These are phyloP conservation scores for Solea solea DNA, from an alignment of 2,113 vertebrate species.

Conservation along the genomic window DNA sequence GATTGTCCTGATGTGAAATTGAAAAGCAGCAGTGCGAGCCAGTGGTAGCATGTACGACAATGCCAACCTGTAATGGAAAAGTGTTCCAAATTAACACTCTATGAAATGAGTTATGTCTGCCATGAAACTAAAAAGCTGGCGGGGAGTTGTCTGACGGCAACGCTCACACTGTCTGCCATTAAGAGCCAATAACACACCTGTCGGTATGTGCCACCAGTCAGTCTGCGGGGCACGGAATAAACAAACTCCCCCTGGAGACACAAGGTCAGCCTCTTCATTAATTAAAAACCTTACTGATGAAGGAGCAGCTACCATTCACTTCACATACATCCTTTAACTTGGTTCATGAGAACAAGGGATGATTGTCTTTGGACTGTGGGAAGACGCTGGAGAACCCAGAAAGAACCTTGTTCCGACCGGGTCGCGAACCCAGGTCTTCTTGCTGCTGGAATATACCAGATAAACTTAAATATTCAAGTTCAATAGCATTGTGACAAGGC, in stretches of 20 bases:
- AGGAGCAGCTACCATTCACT: background rate
- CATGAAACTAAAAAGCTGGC: conserved; percentile 61
- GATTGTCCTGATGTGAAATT: conserved; percentile 80
- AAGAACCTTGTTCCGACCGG: too few relatives aligned
- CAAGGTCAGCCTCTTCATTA: conserved; percentile 33
- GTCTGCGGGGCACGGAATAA: conserved; percentile 31
- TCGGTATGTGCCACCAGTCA: conserved; percentile 15
- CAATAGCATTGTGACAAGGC: too few relatives aligned
- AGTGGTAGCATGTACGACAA: conserved; percentile 58
- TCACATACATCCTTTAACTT: background rate
- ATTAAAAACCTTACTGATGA: conserved; percentile 19
- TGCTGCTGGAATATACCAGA: too few relatives aligned
- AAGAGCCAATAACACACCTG: conserved; percentile 59
- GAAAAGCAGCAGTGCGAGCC: conserved; percentile 76
- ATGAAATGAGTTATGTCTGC: conserved; percentile 76
- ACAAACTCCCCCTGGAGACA: conserved; percentile 21
- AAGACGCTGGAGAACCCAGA: too few relatives aligned
- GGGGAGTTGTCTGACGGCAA: conserved; percentile 48
- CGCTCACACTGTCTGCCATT: conserved; percentile 53
- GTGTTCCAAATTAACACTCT: conserved; percentile 69
- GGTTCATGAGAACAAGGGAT: too few relatives aligned
- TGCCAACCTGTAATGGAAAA: conserved; percentile 71
- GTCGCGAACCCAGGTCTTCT: too few relatives aligned
- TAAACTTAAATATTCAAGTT: too few relatives aligned
- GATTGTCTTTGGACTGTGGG: too few relatives aligned